phyloP scores from a whole-genome alignment of 2,797 vertebrate species.

The Acipenser transmontanus region DNA sequence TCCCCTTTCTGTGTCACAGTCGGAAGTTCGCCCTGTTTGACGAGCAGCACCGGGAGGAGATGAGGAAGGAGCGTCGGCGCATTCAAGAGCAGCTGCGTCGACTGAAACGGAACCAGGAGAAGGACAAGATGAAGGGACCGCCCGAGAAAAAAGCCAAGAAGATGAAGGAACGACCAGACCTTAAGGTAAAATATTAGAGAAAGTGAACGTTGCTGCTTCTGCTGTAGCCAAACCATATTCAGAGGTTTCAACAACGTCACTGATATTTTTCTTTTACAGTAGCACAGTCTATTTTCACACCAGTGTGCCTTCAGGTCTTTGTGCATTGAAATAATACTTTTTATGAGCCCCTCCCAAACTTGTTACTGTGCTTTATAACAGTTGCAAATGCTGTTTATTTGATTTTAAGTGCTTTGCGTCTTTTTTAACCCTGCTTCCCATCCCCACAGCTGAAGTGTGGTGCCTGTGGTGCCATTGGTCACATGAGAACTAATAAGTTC shows the following conservation, averaged over 20 bases:
- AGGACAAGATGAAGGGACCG: conserved; percentile 90
- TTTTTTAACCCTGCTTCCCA: conserved; percentile 23
- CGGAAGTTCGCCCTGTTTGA: conserved; percentile 94
- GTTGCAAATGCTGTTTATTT: conserved; percentile 24
- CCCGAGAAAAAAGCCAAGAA: conserved; percentile 97
- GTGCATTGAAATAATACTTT: no score
- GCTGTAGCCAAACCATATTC: no score
- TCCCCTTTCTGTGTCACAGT: conserved; percentile 43
- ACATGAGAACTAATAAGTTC: conserved; percentile 98
- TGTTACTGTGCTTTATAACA: no score
- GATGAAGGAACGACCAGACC: conserved; percentile 91
- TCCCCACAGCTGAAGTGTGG: conserved; percentile 87
- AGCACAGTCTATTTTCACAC: no score
- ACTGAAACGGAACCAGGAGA: conserved; percentile 93
- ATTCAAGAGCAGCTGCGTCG: conserved; percentile 92
- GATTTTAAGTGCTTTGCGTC: conserved; percentile 48
- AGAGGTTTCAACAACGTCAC: no score
- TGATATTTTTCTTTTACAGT: no score
- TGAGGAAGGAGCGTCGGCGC: conserved; percentile 89
- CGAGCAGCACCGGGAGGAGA: conserved; percentile 94
- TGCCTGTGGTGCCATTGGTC: conserved; percentile 93
- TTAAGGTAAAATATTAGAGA: conserved; percentile 69
- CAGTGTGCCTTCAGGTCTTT: no score
- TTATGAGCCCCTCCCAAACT: no score
- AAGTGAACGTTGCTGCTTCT: no score